Percentiles rank a stretch among this genome's conserved stretches.
These are phyloP conservation scores for Malurus alboscapulatus DNA, from an alignment of 2,113 vertebrate genomes.

Conservation along the genomic window DNA sequence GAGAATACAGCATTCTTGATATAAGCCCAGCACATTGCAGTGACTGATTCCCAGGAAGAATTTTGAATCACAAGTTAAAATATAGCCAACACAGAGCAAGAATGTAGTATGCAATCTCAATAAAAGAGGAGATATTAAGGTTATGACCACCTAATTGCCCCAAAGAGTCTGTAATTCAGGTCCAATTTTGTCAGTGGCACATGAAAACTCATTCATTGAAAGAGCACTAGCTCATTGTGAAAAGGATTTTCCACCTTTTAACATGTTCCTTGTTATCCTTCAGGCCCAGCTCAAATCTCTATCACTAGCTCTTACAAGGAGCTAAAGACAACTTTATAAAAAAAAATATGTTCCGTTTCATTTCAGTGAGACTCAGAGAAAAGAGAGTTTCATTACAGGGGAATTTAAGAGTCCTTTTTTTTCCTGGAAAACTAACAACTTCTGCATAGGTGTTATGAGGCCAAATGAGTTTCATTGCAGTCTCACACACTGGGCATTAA, in stretches of 20 bases:
- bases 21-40: neutral
- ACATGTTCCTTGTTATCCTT: neutral
- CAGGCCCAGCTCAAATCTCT: neutral
- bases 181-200: neutral
- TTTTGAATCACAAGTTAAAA: neutral
- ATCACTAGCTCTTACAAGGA: neutral
- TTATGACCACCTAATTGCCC: neutral
- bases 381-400: neutral
- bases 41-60: neutral
- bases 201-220: accelerated
- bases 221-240: neutral
- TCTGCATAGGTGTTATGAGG: neutral
- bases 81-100: neutral
- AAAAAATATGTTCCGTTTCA: neutral
- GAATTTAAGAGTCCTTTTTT: neutral
- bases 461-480: neutral
- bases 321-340: neutral
- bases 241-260: neutral
- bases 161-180: neutral
- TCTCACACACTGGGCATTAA: neutral
- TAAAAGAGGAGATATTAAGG: neutral
- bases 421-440: neutral
- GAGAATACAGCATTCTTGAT: neutral
- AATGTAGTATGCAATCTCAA: neutral
- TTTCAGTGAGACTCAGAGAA: neutral